phyloP scores from a whole-genome alignment of 2,888 invertebrate genomes.

The Spialia ferax region DNA sequence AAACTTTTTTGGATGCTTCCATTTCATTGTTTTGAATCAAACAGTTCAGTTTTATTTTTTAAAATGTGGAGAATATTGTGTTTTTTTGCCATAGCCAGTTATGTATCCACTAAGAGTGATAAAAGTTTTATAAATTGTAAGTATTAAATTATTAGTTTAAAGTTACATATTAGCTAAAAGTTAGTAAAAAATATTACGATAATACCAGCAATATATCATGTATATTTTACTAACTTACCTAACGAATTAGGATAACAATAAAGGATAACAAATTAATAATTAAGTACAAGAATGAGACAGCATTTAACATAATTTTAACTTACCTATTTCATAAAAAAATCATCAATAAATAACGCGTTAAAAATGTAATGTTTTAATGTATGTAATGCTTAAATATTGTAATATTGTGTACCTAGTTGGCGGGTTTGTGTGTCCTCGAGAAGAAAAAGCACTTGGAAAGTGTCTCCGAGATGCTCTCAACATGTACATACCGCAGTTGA shows the following conservation, averaged over 20 bases:
- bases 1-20: background rate
- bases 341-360: background rate
- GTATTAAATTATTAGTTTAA: background rate
- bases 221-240: background rate
- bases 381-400: no score
- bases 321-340: background rate
- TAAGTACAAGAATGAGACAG: background rate
- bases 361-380: background rate
- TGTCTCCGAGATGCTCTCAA: constrained; percentile 89
- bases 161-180: no score
- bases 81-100: constrained; percentile 34
- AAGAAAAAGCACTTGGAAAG: constrained; percentile 87
- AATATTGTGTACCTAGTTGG: constrained; percentile 80
- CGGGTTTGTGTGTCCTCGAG: constrained; percentile 89
- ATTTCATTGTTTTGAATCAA: background rate
- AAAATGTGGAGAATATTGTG: constrained; percentile 44
- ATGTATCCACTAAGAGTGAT: constrained; percentile 37
- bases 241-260: background rate
- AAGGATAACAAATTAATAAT: background rate
- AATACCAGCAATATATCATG: no score
- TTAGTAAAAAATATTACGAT: no score
- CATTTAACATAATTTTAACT: background rate
- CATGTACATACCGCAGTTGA: constrained; percentile 86
- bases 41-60: background rate
- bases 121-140: constrained; percentile 48